Conservation (phyloP, 2,113 vertebrate genomes). For the Turdus rufiventris region DNA sequence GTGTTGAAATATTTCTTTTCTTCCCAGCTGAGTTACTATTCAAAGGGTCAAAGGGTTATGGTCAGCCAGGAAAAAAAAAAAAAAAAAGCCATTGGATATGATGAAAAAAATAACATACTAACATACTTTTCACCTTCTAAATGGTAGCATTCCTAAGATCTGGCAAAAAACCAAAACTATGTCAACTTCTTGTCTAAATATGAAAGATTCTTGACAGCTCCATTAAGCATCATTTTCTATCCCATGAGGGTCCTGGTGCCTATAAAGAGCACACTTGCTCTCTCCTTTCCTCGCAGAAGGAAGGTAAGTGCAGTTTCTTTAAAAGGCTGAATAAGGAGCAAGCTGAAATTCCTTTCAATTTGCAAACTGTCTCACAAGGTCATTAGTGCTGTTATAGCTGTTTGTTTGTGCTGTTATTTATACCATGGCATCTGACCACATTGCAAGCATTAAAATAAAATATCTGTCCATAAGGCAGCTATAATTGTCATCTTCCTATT, state of each 20-base stretch:
- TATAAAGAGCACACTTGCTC: not conserved
- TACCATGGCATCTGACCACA: not conserved
- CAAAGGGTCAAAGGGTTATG: not conserved
- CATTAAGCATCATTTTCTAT: constrained; percentile 35
- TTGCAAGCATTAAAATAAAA: constrained; percentile 44
- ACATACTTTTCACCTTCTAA: not conserved
- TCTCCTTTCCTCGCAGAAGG: not conserved
- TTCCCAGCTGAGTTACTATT: not conserved
- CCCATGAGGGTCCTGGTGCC: not conserved
- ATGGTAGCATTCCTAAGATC: not conserved
- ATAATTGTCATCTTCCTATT: constrained; percentile 27
- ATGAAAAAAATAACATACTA: not conserved
- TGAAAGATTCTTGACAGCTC: constrained; percentile 10
- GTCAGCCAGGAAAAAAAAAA: not conserved
- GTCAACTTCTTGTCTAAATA: constrained; percentile 30
- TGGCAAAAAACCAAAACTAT: constrained; percentile 9
- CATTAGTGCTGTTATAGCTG: constrained; percentile 4
- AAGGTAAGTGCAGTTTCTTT: not conserved
- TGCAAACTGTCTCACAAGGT: constrained; percentile 33
- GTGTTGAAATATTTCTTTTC: not conserved
- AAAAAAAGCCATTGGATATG: not conserved
- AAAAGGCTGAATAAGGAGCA: not conserved
- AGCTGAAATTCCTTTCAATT: not conserved
- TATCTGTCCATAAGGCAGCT: constrained; percentile 26
- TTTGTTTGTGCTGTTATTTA: constrained; percentile 18